Conservation (phyloP, 2,113 vertebrate species). For the Xenus cinereus region DNA sequence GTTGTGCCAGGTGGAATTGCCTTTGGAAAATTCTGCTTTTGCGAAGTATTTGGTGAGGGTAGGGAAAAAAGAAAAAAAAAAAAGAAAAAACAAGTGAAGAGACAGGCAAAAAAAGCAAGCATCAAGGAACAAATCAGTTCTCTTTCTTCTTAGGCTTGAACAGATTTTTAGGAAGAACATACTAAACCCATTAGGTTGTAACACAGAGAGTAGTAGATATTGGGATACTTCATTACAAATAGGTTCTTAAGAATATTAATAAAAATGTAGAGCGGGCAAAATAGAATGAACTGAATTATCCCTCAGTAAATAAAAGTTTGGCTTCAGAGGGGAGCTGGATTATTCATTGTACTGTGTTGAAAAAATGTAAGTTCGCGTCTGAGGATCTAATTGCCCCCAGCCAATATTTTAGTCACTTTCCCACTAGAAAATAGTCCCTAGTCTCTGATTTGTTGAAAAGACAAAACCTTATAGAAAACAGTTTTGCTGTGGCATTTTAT, state of each 20-base stretch:
- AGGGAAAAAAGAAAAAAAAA: accelerated
- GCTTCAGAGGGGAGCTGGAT: background rate
- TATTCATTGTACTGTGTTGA: background rate
- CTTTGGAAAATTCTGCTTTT: background rate
- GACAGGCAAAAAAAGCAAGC: background rate
- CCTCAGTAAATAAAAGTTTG: background rate
- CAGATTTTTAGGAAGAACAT: background rate
- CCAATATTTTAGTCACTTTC: background rate
- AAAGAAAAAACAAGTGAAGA: background rate
- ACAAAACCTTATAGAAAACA: background rate
- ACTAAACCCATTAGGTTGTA: background rate
- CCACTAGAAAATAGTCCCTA: background rate
- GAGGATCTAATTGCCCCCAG: background rate
- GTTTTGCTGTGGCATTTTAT: background rate
- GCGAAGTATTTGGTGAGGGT: background rate
- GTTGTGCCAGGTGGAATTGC: background rate
- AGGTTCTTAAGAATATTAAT: background rate
- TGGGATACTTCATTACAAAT: background rate
- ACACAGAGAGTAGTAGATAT: background rate
- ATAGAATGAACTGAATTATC: background rate
- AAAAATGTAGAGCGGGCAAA: accelerated
- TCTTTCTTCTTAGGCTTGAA: background rate
- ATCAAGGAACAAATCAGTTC: background rate
- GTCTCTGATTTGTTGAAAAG: background rate
- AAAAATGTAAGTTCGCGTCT: background rate